Evolutionary conservation across 2,797 vertebrate species (phyloP).

Genomic region (Heteromormyrus szaboi): DNA sequence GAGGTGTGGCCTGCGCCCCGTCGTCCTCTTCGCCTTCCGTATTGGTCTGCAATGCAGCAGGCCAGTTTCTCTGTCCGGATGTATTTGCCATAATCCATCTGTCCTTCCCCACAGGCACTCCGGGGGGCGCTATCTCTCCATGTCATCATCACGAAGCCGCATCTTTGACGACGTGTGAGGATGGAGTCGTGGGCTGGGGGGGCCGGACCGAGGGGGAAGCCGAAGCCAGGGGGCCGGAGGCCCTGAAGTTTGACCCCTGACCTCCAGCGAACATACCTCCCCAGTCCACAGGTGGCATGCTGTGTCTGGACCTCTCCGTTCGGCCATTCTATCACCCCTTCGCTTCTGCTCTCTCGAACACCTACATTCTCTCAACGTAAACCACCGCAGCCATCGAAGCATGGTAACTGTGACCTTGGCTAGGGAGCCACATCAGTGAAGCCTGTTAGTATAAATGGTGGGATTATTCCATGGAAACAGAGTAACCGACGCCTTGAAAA

Average conservation of each 20-base stretch:
- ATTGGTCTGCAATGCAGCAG: neutral
- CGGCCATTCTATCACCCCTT: neutral
- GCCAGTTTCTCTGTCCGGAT: conserved; percentile 27
- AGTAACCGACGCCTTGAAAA: neutral
- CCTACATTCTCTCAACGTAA: neutral
- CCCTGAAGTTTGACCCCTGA: neutral
- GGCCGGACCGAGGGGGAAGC: neutral
- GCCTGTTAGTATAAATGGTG: neutral
- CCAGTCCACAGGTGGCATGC: neutral
- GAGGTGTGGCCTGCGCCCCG: conserved; percentile 55
- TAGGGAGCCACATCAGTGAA: neutral
- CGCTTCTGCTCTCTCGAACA: neutral
- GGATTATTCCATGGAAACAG: neutral
- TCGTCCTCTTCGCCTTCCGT: neutral
- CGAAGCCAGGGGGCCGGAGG: conserved; percentile 7
- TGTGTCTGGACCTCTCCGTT: neutral
- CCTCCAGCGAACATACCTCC: conserved; percentile 38
- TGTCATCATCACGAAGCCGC: conserved; percentile 85
- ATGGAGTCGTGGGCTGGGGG: neutral
- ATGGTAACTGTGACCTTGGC: neutral
- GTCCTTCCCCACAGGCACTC: conserved; percentile 61
- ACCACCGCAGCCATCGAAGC: neutral
- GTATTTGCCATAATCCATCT: neutral
- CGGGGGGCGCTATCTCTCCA: conserved; percentile 90
- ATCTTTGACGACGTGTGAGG: conserved; percentile 90